Evolutionary conservation across 2,888 invertebrate species (phyloP).

Genomic region (Chymomyza amoena): DNA sequence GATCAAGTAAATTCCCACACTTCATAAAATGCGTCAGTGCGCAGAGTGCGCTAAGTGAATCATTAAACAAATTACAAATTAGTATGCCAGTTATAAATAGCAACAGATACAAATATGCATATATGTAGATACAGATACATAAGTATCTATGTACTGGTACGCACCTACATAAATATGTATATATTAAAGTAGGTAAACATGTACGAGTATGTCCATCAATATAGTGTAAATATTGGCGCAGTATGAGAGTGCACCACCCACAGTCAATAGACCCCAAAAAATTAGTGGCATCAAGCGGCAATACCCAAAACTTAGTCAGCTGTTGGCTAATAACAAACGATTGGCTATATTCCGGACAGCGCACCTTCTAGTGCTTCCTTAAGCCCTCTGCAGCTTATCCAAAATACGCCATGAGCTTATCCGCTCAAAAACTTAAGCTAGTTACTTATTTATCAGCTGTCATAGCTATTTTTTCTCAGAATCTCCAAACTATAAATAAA

Average conservation of each 20-base stretch:
- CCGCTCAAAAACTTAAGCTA: no score
- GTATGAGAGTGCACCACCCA: conserved; percentile 16
- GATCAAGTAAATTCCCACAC: conserved; percentile 50
- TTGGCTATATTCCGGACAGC: no score
- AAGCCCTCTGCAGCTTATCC: neutral
- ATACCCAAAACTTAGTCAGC: neutral
- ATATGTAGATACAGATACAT: no score
- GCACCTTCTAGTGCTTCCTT: neutral
- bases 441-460: no score
- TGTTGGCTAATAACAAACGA: neutral
- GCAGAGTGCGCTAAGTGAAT: conserved; percentile 59
- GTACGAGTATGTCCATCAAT: conserved; percentile 58
- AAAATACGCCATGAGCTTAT: neutral
- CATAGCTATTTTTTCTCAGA: neutral
- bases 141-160: neutral
- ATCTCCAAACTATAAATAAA: neutral
- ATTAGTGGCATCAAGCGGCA: neutral
- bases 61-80: conserved; percentile 70
- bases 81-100: conserved; percentile 69
- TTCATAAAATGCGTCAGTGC: conserved; percentile 42
- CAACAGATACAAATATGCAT: conserved; percentile 4
- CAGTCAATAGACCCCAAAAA: neutral
- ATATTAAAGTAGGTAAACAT: conserved; percentile 45
- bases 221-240: conserved; percentile 67
- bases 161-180: conserved; percentile 2